Evolutionary conservation across 1,140 invertebrate genomes (phyloP), one percentile per base, ranked within the genome.

Genomic region (Camponotus vicinus): DNA sequence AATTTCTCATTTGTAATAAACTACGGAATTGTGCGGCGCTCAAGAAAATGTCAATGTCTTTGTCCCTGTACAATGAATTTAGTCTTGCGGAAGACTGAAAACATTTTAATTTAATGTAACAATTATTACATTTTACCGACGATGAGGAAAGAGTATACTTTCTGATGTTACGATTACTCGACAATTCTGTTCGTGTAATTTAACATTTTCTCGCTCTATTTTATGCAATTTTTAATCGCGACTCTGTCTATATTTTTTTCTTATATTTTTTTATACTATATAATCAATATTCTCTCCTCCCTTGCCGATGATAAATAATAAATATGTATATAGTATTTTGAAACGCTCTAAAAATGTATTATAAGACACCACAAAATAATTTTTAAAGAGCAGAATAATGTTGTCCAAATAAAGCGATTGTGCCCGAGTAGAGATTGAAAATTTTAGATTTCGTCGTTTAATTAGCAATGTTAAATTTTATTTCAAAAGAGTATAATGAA

Each of bases 1-100:
- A 73, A 83, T 73, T 82, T 82, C 67, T 61, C 55, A 27, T 61
- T 82, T 63, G 55, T 75, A 83, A 83, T 83, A 83, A 83, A 83
- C 69, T 83, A 61, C 55, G 69, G 67, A 82, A 82, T 82, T 73
- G 77, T 67, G 55, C 13, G 52, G n/a, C 40, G 40, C 69, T 32
- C 55, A 42, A 73, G 69, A 83, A 83, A 75, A 83, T 83, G 32
- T 49, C 69, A 75, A 9, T 32, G 69, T 32, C 79, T 83, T 83
- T 75, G 55, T 75, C 45, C 32, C 69, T 32, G 40, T 75, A 52
- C 69, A 75, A 83, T 75, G 52, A 75, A 83, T 83, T 83, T 83
- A 83, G 79, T 49, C 34, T n/a, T 34, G 15, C 76, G 42, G 37
- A 67, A 37, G 45, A 63, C 45, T 55, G 80, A 73, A 86, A 52